Evolutionary conservation across 2,888 invertebrate species (phyloP).

Genomic region (Euproctis similis): DNA sequence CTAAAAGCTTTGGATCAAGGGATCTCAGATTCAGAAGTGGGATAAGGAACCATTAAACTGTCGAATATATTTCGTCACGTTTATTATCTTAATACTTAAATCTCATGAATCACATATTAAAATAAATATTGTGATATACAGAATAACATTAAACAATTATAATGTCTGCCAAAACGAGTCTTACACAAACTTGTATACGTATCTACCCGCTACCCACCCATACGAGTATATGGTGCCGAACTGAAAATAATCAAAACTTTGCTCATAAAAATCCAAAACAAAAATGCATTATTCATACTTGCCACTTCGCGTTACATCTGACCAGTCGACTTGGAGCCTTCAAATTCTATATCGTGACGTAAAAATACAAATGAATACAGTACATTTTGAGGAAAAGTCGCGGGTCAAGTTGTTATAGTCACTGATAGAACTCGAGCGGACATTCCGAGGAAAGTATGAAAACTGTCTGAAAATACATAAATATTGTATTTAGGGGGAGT

Average conservation of each 20-base stretch:
- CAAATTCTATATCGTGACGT: conserved; percentile 25
- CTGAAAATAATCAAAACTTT: conserved; percentile 77
- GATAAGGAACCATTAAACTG: too few relatives aligned
- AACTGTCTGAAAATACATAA: conserved; percentile 72
- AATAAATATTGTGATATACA: too few relatives aligned
- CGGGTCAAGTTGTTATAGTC: conserved; percentile 45
- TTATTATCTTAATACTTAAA: too few relatives aligned
- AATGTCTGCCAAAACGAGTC: conserved; percentile 42
- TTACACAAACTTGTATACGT: too few relatives aligned
- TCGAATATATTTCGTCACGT: too few relatives aligned
- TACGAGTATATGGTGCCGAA: conserved; percentile 60
- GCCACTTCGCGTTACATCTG: conserved; percentile 49
- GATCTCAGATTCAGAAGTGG: too few relatives aligned
- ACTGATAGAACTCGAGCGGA: conserved; percentile 48
- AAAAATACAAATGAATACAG: conserved; percentile 32
- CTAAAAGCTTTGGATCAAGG: too few relatives aligned
- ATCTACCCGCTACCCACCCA: too few relatives aligned
- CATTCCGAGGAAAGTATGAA: conserved; percentile 64
- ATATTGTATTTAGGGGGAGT: conserved; percentile 66
- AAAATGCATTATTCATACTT: conserved; percentile 76
- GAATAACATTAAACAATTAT: conserved; percentile 47
- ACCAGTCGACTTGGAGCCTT: conserved; percentile 43
- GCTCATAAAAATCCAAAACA: conserved; percentile 76
- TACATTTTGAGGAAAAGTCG: conserved; percentile 25
- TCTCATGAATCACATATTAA: too few relatives aligned